These are phyloP conservation scores for Sturnira hondurensis DNA, from an alignment of 2,113 vertebrate genomes.

Conservation along the genomic window DNA sequence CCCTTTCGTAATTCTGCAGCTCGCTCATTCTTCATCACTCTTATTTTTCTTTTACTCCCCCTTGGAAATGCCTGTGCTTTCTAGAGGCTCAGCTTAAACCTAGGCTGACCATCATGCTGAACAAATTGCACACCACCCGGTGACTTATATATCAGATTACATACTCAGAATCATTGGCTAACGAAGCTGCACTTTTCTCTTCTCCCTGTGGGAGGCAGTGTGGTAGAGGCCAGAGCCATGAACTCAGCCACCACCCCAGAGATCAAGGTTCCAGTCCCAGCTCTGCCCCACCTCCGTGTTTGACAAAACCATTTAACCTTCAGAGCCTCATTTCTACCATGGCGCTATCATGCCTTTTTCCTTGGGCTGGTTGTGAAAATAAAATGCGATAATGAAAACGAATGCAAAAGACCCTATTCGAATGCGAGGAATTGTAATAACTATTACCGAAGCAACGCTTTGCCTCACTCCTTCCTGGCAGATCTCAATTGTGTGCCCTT, in stretches of 20 bases:
- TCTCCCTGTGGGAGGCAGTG: neutral
- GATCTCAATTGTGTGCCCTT: neutral
- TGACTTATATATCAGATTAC: neutral
- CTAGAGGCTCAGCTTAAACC: neutral
- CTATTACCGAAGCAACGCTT: neutral
- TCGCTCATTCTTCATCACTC: fast-evolving
- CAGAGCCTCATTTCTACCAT: neutral
- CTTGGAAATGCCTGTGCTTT: neutral
- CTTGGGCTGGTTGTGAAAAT: neutral
- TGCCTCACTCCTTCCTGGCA: neutral
- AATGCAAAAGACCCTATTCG: neutral
- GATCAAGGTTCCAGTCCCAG: neutral
- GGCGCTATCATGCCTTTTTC: neutral
- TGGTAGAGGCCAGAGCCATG: neutral
- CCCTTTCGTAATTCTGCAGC: too few species aligned
- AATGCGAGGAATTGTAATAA: neutral
- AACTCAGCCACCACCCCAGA: neutral
- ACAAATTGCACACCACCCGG: neutral
- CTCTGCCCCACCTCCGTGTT: neutral
- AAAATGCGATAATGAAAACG: neutral
- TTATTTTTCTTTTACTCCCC: neutral
- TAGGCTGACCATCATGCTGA: neutral
- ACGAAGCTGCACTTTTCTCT: neutral
- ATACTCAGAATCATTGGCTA: neutral
- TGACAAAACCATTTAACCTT: neutral